These are phyloP conservation scores for Dendrophyllia cribrosa DNA, from an alignment of 64 coral and sea anemone genomes.

Conservation along the genomic window DNA sequence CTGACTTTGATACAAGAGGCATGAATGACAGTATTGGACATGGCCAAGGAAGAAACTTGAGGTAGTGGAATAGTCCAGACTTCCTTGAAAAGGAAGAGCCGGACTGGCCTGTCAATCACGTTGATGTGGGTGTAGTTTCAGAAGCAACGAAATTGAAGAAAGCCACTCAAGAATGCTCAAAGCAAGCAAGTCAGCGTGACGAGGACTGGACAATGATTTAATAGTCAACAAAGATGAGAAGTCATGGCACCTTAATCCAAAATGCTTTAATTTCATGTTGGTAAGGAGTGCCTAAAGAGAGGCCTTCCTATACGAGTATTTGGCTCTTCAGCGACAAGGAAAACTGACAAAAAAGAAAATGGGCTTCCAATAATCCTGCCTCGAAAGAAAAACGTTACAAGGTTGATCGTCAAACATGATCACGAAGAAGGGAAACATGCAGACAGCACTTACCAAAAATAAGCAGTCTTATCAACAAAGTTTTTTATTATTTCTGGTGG, in stretches of 20 bases:
- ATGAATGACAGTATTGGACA: neutral
- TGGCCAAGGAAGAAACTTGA: neutral
- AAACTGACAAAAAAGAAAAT: conserved; percentile 53
- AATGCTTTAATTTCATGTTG: conserved; percentile 63
- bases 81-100: neutral
- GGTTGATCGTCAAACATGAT: conserved; percentile 48
- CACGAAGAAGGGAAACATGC: conserved; percentile 56
- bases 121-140: too few relatives aligned
- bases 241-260: conserved; percentile 55
- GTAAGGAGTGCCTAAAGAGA: conserved; percentile 43
- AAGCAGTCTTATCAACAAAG: conserved; percentile 41
- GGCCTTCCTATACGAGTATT: conserved; percentile 38
- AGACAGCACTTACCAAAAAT: conserved; percentile 50
- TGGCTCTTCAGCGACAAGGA: conserved; percentile 21
- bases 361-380: conserved; percentile 50
- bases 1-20: neutral
- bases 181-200: conserved; percentile 11
- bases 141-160: conserved; percentile 29
- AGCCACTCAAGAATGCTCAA: conserved; percentile 4
- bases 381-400: conserved; percentile 62
- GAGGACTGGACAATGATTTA: conserved; percentile 42
- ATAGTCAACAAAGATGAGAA: conserved; percentile 3
- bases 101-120: neutral
- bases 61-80: conserved; percentile 8
- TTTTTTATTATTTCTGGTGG: conserved; percentile 70